Conservation (phyloP, 2,888 invertebrate species). For the Spisula solida region DNA sequence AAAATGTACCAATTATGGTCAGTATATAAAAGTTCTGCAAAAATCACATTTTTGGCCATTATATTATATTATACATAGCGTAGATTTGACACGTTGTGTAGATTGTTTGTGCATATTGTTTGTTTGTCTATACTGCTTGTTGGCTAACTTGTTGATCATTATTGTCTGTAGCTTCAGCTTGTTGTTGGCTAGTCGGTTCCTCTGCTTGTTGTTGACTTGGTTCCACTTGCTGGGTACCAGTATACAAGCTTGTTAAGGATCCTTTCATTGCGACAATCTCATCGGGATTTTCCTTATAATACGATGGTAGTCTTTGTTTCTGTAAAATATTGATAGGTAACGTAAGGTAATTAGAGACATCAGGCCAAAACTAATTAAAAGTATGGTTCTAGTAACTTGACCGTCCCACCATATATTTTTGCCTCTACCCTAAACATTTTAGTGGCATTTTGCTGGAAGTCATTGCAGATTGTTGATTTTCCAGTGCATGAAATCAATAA, state of each 20-base stretch:
- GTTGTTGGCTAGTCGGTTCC: conserved; percentile 20
- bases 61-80: not conserved
- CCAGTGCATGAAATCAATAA: too few species aligned
- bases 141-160: not conserved
- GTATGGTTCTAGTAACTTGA: not conserved
- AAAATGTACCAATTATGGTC: not conserved
- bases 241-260: conserved; percentile 56
- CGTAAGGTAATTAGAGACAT: too few species aligned
- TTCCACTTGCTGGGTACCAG: conserved; percentile 62
- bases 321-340: conserved; percentile 43
- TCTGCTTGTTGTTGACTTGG: conserved; percentile 57
- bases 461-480: too few species aligned
- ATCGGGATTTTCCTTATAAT: conserved; percentile 77
- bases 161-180: not conserved
- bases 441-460: too few species aligned
- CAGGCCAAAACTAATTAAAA: not conserved
- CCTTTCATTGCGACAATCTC: conserved; percentile 74
- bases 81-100: not conserved
- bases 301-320: conserved; percentile 74
- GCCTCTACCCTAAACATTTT: too few species aligned
- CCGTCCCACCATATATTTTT: too few species aligned
- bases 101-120: not conserved
- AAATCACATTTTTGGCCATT: conserved; percentile 1
- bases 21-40: not conserved
- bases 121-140: not conserved